Evolutionary conservation across 64 coral and sea anemone species (phyloP), one percentile per base, ranked within the genome.

Genomic region (Acropora yongei): DNA sequence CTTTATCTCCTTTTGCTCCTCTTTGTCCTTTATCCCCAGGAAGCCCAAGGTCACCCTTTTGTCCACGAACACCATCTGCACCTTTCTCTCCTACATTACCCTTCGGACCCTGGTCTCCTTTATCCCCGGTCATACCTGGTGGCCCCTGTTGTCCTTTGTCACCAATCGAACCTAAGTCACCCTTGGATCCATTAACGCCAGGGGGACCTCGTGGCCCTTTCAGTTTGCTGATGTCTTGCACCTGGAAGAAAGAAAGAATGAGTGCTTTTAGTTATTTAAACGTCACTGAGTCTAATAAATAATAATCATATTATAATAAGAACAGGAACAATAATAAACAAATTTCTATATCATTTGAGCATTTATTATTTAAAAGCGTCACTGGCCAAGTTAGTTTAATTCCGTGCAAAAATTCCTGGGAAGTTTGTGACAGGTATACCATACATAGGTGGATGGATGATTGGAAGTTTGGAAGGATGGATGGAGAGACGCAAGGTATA

Each of bases 131-230:
- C 2, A 1, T 11, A 20, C 93, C 93, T 72, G 47, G 17, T 10
- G 14, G 6, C 14, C 93, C 93, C 49, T 86, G 45, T 4, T 75
- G 12, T 72, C 93, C 93, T 60, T 55, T 44, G 1, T 13, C 1
- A 16, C 93, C 93, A 18, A 8, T 72, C 68, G 68, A 20, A 85
- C 92, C 93, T 49, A 0, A 13, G 18, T 89, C 80, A 77, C 92
- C 92, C 68, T 78, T 78, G 12, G 68, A 53, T 2, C 89, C 89
- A 51, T 90, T 90, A 8, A 72, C 18, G 20, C 89, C 89, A 41
- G 77, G 19, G 1, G 47, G 78, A 16, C 89, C 89, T 80, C 7
- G 47, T 1, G 82, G 18, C 5, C 82, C 82, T 49, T 85, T 61
- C 61, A 85, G 68, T 63, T 85, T 85, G 16, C 65, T 49, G 42